Evolutionary conservation across 2,888 invertebrate species (phyloP), one percentile per base, ranked within the genome.

Genomic region (Dasypolia templi): DNA sequence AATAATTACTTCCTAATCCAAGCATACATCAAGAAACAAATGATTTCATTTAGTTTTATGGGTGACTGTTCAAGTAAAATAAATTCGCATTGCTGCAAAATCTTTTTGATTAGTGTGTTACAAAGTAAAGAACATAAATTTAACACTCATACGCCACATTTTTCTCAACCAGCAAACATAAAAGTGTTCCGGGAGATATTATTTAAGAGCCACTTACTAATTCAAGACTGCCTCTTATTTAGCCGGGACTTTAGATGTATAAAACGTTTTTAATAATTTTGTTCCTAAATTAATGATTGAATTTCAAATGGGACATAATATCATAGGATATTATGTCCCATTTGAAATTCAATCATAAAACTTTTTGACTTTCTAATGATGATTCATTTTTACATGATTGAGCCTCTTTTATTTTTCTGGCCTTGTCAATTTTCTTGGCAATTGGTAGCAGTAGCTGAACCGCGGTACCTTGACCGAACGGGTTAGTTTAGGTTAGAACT

Each of bases 311-410:
- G 6, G 12, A 22, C 22, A 22, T 22, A n/a, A n/a, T n/a, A n/a
- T n/a, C n/a, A n/a, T n/a, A n/a, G n/a, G n/a, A n/a, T n/a, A n/a
- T n/a, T n/a, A 22, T 22, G 22, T 22, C 12, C 6, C 12, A 58
- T 32, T 56, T 29, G 44, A 79, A 68, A 82, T 77, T 77, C 72
- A 79, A 79, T 77, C 74, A 78, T n/a, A 19, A 11, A 19, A 11
- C 11, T 2, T 32, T 3, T 32, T 17, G 32, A 1, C 29, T 11
- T 49, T 49, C 9, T 49, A 22, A 49, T 22, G 9, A 51, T 12
- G 46, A n/a, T n/a, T n/a, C n/a, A n/a, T n/a, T n/a, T n/a, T 26
- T 6, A 2, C 17, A 55, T 17, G 29, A 29, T 0, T 7, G 17
- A 17, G 29, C 7, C 3, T 29, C 17, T 29, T 29, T 55, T 29